Evolutionary conservation across 2,113 vertebrate species (phyloP).

Genomic region (Gallinago paraguaiae): DNA sequence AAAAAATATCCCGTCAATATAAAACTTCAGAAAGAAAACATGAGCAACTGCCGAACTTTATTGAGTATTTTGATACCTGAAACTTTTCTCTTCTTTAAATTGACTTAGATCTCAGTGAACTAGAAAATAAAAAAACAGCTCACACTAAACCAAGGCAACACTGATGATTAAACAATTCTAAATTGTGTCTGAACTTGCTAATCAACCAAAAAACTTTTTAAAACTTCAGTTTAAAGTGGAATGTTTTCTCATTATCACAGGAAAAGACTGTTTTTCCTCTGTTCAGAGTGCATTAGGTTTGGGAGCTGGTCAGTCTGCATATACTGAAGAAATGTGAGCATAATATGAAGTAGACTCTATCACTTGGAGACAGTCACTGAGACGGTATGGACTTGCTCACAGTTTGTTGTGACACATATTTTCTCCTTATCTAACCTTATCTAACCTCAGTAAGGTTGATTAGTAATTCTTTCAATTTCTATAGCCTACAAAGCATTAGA

Average conservation of each 20-base stretch:
- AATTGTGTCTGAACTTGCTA: background rate
- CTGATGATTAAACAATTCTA: background rate
- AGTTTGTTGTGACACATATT: background rate
- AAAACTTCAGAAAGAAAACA: background rate
- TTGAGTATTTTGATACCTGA: background rate
- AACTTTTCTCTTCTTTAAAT: background rate
- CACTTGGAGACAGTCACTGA: background rate
- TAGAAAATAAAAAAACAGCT: conserved; percentile 17
- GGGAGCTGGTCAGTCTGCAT: background rate
- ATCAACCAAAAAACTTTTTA: background rate
- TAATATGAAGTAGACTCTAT: background rate
- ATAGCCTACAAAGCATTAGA: background rate
- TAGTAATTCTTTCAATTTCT: background rate
- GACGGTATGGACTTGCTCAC: background rate
- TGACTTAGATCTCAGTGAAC: conserved; percentile 27
- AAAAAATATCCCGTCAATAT: background rate
- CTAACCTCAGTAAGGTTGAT: background rate
- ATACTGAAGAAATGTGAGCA: background rate
- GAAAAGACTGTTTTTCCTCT: background rate
- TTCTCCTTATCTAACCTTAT: background rate
- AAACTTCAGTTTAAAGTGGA: background rate
- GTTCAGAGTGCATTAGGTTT: background rate
- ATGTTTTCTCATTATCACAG: background rate
- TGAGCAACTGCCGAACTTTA: background rate
- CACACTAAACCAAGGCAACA: background rate